These are phyloP conservation scores for Gymnoscelis rufifasciata DNA, from an alignment of 2,888 invertebrate genomes.

Conservation along the genomic window DNA sequence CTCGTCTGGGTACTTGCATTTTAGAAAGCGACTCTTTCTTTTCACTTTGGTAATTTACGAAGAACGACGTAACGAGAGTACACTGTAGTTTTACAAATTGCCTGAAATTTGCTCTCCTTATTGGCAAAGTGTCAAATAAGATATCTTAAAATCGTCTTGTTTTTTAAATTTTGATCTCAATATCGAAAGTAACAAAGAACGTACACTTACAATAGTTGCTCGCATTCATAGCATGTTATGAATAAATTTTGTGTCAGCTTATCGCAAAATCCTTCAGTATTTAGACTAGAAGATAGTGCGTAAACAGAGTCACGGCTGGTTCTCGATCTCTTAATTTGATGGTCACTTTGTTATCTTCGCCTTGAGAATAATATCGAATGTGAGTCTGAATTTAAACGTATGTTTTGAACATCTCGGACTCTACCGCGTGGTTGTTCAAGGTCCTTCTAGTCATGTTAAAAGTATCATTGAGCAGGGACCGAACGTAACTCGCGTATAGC, in stretches of 20 bases:
- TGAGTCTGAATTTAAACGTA: slow-evolving; percentile 28
- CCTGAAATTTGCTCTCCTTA: slow-evolving; percentile 43
- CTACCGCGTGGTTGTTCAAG: slow-evolving; percentile 5
- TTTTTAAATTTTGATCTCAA: slow-evolving; percentile 41
- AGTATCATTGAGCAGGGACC: background rate
- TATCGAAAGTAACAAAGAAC: slow-evolving; percentile 17
- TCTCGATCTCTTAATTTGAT: slow-evolving; percentile 75
- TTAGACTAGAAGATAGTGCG: slow-evolving; percentile 48
- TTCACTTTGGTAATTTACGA: slow-evolving; percentile 69
- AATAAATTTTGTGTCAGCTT: slow-evolving; percentile 56
- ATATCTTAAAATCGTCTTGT: slow-evolving; percentile 36
- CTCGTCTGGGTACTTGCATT: slow-evolving; percentile 58
- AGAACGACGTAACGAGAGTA: slow-evolving; percentile 70
- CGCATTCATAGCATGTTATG: slow-evolving; percentile 28
- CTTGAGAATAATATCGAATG: slow-evolving; percentile 50
- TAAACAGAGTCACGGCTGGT: slow-evolving; percentile 74
- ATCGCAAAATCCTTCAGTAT: slow-evolving; percentile 65
- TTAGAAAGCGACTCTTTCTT: slow-evolving; percentile 74
- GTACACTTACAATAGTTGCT: slow-evolving; percentile 35
- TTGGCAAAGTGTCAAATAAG: slow-evolving; percentile 53
- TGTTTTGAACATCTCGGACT: slow-evolving; percentile 2
- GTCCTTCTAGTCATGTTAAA: background rate
- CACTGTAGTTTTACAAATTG: slow-evolving; percentile 64
- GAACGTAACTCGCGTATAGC: background rate
- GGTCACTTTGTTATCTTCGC: slow-evolving; percentile 61